A percentile compares a stretch with the other conserved stretches of the same genome.
These are phyloP conservation scores for Parazoanthus darwini DNA, from an alignment of 92 coral and sea anemone species.

Conservation along the genomic window DNA sequence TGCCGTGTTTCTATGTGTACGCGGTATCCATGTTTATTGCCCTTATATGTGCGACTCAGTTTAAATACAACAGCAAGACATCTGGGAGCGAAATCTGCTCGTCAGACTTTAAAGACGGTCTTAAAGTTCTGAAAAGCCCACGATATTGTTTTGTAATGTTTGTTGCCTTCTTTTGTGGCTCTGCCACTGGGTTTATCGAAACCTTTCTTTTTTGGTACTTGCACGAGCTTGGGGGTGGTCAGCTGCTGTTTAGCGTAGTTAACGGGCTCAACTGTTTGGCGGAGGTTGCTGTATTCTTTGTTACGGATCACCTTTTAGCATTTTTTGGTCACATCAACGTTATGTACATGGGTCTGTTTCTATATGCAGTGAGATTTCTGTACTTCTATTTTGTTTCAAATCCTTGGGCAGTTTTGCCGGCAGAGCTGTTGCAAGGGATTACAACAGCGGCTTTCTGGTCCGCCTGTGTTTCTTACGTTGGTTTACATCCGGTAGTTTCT, in stretches of 20 bases:
- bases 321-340: slow-evolving; percentile 81
- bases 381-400: slow-evolving; percentile 76
- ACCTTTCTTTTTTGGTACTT: slow-evolving; percentile 95
- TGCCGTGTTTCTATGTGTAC: slow-evolving; percentile 85
- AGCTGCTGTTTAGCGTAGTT: slow-evolving; percentile 82
- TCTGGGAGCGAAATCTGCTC: slow-evolving; percentile 14
- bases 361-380: slow-evolving; percentile 78
- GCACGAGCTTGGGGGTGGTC: slow-evolving; percentile 93
- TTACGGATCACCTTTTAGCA: slow-evolving; percentile 73
- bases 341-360: slow-evolving; percentile 77
- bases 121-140: slow-evolving; percentile 68
- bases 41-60: slow-evolving; percentile 78
- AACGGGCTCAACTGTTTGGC: slow-evolving; percentile 88
- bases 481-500: slow-evolving; percentile 85
- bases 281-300: slow-evolving; percentile 82
- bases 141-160: slow-evolving; percentile 86
- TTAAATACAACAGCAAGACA: slow-evolving; percentile 57
- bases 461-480: slow-evolving; percentile 93
- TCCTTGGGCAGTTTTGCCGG: slow-evolving; percentile 97
- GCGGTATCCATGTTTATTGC: slow-evolving; percentile 82
- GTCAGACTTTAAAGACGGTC: slow-evolving; percentile 54
- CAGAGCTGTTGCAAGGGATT: slow-evolving; percentile 90
- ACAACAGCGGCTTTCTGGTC: slow-evolving; percentile 99
- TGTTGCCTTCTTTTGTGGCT: slow-evolving; percentile 92
- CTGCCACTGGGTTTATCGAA: slow-evolving; percentile 98